Conservation (phyloP, 2,113 vertebrate genomes). For the Parus major region DNA sequence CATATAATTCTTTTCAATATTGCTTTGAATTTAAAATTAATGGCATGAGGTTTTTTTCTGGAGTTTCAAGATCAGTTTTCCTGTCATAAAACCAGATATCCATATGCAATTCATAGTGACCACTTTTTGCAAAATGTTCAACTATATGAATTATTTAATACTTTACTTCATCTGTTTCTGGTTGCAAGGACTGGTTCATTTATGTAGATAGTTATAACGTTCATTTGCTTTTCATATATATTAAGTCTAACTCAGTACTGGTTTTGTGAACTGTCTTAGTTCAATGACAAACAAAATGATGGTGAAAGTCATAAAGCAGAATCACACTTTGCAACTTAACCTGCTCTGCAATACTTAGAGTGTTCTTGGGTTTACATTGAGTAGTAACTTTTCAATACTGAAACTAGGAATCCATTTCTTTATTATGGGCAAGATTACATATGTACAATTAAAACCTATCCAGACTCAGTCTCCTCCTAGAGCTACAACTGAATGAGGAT, state of each 20-base stretch:
- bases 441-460: background rate
- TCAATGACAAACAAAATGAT: background rate
- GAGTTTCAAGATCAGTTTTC: slow-evolving; percentile 40
- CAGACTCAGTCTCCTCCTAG: background rate
- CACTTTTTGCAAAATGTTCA: slow-evolving; percentile 40
- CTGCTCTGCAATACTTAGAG: background rate
- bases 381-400: background rate
- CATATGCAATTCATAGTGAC: slow-evolving; percentile 15
- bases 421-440: background rate
- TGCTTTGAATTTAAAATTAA: slow-evolving; percentile 51
- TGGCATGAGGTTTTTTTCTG: background rate
- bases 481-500: background rate
- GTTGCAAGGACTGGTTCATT: slow-evolving; percentile 21
- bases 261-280: background rate
- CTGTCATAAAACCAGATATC: slow-evolving; percentile 37
- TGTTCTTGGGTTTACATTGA: background rate
- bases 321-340: background rate
- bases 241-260: background rate
- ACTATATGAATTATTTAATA: slow-evolving; percentile 72
- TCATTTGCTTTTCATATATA: slow-evolving; percentile 48
- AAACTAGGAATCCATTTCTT: background rate
- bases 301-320: background rate
- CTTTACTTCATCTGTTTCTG: slow-evolving; percentile 45
- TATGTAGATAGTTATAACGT: slow-evolving; percentile 38
- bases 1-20: slow-evolving; percentile 35